Percentiles rank a stretch among this genome's conserved stretches.
Evolutionary conservation across 2,888 invertebrate species (phyloP).

Genomic region (Isoperla grammatica): DNA sequence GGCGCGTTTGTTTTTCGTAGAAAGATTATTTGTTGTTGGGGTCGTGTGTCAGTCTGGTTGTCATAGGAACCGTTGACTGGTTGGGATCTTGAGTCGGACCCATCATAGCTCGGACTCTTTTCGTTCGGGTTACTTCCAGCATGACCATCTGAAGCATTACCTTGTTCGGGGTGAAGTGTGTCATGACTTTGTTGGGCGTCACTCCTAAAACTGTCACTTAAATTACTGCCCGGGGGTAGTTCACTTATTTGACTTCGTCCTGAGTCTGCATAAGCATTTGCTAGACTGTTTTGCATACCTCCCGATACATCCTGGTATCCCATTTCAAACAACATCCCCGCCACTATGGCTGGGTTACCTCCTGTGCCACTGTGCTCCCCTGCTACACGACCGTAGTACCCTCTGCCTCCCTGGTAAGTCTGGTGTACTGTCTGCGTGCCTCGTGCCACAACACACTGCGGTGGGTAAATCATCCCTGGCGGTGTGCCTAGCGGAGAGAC

Average conservation of each 20-base stretch:
- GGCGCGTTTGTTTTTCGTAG: too few species aligned
- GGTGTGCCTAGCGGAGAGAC: constrained; percentile 9
- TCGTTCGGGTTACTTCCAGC: too few species aligned
- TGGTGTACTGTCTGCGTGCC: constrained; percentile 34
- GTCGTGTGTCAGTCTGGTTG: not conserved
- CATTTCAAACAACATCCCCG: not conserved
- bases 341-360: not conserved
- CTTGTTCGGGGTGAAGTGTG: too few species aligned
- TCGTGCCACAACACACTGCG: constrained; percentile 35
- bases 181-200: not conserved
- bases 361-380: not conserved
- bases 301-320: not conserved
- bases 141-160: too few species aligned
- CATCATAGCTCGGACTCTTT: too few species aligned
- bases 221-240: not conserved
- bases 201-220: not conserved
- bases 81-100: not conserved
- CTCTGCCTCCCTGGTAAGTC: constrained; percentile 1
- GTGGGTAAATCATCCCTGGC: constrained; percentile 14
- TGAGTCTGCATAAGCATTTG: not conserved
- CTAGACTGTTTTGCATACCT: not conserved
- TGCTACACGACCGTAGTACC: constrained; percentile 4
- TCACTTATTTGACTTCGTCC: not conserved
- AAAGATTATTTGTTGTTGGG: constrained; percentile 21
- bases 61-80: not conserved